Conservation (phyloP, 2,797 vertebrate genomes). For the Eidolon dupreanum region DNA sequence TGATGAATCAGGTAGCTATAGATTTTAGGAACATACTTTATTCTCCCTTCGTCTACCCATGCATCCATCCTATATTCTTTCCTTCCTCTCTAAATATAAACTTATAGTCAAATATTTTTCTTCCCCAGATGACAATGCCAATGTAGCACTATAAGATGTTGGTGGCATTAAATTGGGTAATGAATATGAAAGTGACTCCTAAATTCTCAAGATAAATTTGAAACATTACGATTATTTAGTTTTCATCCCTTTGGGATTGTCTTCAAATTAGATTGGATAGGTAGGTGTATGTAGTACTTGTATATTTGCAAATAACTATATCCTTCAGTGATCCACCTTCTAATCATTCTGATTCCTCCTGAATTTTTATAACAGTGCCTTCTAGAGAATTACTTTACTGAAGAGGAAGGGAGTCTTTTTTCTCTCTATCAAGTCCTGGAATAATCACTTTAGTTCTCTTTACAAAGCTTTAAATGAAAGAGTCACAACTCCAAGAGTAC, state of each 20-base stretch:
- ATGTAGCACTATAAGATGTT: not conserved
- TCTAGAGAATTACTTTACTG: conserved; percentile 29
- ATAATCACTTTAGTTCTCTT: not conserved
- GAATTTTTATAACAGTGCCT: not conserved
- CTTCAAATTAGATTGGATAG: conserved; percentile 4
- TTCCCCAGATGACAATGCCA: not conserved
- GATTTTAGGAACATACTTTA: not conserved
- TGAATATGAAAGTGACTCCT: not conserved
- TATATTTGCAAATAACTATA: conserved; percentile 30
- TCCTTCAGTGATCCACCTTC: not conserved
- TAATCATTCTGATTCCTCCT: not conserved
- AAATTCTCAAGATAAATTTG: not conserved
- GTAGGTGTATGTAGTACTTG: not conserved
- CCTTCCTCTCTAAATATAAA: not conserved
- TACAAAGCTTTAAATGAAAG: not conserved
- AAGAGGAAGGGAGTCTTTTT: not conserved
- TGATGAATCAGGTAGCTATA: not conserved
- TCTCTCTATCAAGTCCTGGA: not conserved
- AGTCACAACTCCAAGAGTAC: not conserved
- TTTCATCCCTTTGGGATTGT: not conserved
- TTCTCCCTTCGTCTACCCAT: not conserved
- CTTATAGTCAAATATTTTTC: not conserved
- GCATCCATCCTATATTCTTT: not conserved
- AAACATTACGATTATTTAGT: not conserved
- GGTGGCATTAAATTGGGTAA: not conserved